Conservation (phyloP, 1,140 invertebrate genomes). For the Drosophila neocordata region DNA sequence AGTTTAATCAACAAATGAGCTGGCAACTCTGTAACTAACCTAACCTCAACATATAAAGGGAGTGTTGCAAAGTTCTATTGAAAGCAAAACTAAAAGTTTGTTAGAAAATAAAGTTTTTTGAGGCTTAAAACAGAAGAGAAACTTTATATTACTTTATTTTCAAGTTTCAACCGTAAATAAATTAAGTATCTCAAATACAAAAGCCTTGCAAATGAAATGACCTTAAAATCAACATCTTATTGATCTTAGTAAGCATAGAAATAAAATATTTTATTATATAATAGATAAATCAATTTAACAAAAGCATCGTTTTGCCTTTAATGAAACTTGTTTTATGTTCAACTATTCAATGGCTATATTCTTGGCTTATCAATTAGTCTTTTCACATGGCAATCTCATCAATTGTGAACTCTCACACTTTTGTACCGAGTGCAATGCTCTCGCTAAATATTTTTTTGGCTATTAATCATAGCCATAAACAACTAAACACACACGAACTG, state of each 20-base stretch:
- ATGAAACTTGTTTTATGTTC: not conserved
- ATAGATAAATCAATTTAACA: not conserved
- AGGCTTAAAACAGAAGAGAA: too few relatives aligned
- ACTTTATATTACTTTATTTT: too few relatives aligned
- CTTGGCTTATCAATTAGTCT: conserved; percentile 3
- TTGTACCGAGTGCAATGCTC: not conserved
- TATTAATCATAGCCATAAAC: conserved; percentile 12
- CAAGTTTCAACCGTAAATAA: too few relatives aligned
- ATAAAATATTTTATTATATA: too few relatives aligned
- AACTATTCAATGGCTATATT: not conserved
- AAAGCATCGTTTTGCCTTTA: not conserved
- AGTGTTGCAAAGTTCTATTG: not conserved
- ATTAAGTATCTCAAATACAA: too few relatives aligned
- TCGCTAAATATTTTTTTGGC: conserved; percentile 1
- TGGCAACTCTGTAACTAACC: not conserved
- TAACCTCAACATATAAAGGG: not conserved
- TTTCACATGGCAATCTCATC: not conserved
- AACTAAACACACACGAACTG: not conserved
- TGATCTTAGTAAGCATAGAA: too few relatives aligned
- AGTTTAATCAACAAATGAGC: too few relatives aligned
- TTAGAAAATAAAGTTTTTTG: too few relatives aligned
- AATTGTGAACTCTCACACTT: not conserved
- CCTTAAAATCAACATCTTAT: too few relatives aligned
- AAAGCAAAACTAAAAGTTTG: not conserved
- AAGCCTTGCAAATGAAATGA: too few relatives aligned